phyloP scores from a whole-genome alignment of 2,113 vertebrate genomes.

The Acanthisitta chloris region DNA sequence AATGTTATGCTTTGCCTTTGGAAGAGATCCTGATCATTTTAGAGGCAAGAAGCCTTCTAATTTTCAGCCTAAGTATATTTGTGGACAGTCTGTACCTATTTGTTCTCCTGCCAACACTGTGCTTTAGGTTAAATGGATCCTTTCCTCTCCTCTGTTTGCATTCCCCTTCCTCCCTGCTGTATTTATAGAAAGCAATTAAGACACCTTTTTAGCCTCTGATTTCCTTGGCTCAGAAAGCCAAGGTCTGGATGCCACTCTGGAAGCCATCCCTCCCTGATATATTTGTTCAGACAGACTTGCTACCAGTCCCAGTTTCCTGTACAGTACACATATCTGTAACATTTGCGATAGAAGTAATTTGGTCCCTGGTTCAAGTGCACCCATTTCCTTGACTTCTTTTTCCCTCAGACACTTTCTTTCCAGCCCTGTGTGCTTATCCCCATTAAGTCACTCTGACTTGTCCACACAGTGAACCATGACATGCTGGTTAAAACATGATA shows the following conservation, averaged over 20 bases:
- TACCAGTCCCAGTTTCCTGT: neutral
- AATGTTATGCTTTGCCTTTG: neutral
- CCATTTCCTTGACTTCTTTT: neutral
- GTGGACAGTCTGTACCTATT: neutral
- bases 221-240: neutral
- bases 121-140: slow-evolving; percentile 28
- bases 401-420: neutral
- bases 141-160: slow-evolving; percentile 21
- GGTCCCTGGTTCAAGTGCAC: neutral
- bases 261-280: neutral
- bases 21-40: neutral
- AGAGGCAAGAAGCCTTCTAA: slow-evolving; percentile 15
- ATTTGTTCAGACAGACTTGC: neutral
- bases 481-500: neutral
- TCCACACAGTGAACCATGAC: neutral
- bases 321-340: neutral
- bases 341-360: neutral
- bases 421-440: neutral
- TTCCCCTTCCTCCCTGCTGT: neutral
- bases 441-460: neutral
- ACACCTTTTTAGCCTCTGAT: neutral
- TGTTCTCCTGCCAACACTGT: neutral
- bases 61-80: slow-evolving; percentile 37
- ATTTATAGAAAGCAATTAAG: slow-evolving; percentile 12
- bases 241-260: neutral